Evolutionary conservation across 1,140 invertebrate species (phyloP), one percentile per base, ranked within the genome.

Genomic region (Brachionus manjavacas): DNA sequence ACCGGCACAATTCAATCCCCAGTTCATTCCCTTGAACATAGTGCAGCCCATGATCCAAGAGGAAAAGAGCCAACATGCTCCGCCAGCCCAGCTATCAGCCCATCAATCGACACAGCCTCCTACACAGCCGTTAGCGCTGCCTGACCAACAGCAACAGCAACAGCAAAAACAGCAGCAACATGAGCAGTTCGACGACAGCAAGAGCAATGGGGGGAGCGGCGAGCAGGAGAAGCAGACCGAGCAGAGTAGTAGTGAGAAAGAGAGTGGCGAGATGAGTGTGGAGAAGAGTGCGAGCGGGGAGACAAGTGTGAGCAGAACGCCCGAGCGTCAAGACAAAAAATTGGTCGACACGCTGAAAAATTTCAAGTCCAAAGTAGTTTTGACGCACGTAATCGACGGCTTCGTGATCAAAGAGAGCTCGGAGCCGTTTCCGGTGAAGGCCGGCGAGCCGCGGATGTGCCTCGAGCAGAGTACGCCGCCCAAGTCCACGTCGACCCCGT

Each of bases 311-410:
- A 12, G n/a, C 35, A 9, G 12, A 72, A 28, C 46, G 12, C 23
- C 74, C 14, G 43, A 79, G 7, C 9, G 2, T 6, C n/a, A 79
- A n/a, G 20, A 14, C 41, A 39, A 52, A 49, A 80, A 80, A 80
- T 4, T 64, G 23, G 31, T 60, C 41, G 76, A 80, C 16, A 72
- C 68, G 2, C 35, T 72, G 1, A 72, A 72, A 72, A 72, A 72
- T 41, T 16, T 72, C 7, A 39, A 72, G 41, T 81, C 79, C 11
- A 16, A 43, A 25, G 79, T 60, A 1, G 79, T 81, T 4, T 12
- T 84, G 12, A 84, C 81, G 4, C 81, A 84, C 52, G 64, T 84
- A 11, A 68, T 84, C 14, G 81, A 84, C 39, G 81, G 81, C n/a
- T 84, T 49, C 23, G 81, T 84, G 12, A 84, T 84, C 14, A 84